A percentile compares a stretch with the other conserved stretches of the same genome.
phyloP scores from a whole-genome alignment of 2,797 vertebrate species.

The Periparus ater region DNA sequence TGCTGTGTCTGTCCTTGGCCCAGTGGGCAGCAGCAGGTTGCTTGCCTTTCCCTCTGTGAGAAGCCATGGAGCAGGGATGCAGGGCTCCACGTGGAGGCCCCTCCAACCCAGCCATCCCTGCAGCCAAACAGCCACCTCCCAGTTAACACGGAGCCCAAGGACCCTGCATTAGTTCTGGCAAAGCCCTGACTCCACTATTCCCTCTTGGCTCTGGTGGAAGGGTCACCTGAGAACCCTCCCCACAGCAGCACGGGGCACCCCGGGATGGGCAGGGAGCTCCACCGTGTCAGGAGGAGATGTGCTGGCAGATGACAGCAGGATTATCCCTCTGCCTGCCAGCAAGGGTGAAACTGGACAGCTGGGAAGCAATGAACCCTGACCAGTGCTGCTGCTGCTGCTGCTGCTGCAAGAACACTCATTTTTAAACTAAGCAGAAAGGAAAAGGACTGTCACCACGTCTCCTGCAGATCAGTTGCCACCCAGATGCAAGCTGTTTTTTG shows the following conservation, averaged over 20 bases:
- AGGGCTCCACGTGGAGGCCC: fast-evolving
- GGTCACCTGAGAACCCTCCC: fast-evolving
- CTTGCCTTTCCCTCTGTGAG: background rate
- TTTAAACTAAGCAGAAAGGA: background rate
- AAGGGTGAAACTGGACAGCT: background rate
- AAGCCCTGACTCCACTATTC: background rate
- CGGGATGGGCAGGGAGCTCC: background rate
- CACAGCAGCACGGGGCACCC: background rate
- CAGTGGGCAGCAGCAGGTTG: fast-evolving
- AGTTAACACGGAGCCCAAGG: background rate
- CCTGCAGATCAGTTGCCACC: background rate
- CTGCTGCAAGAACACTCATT: fast-evolving
- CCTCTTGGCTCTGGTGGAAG: background rate
- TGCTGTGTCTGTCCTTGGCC: background rate
- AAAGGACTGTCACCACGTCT: fast-evolving
- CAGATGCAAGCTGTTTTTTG: background rate
- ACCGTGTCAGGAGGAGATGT: background rate
- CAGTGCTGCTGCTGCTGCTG: fast-evolving
- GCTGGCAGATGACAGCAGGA: background rate
- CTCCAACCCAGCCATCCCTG: background rate
- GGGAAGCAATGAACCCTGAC: background rate
- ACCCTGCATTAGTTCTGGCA: background rate
- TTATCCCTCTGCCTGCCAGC: conserved; percentile 32
- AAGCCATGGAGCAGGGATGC: background rate
- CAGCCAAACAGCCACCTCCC: background rate